These are phyloP conservation scores for Pseudopodoces humilis DNA, from an alignment of 2,113 vertebrate species.

Conservation along the genomic window DNA sequence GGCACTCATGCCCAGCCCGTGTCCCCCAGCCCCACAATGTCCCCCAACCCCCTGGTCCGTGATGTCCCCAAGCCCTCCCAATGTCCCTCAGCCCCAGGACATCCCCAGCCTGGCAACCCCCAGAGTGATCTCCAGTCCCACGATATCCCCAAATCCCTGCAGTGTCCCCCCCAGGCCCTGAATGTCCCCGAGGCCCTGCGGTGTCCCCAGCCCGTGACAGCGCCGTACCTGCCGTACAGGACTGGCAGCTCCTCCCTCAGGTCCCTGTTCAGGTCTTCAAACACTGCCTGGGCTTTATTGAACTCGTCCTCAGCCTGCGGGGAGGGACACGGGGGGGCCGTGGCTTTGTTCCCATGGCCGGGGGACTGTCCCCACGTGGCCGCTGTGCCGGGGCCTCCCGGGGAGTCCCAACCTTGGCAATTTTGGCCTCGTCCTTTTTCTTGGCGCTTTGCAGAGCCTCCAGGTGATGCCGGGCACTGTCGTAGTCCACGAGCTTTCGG, in stretches of 20 bases:
- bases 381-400: rapidly evolving
- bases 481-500: constrained; percentile 92
- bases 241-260: constrained; percentile 87
- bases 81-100: not conserved
- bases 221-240: constrained; percentile 82
- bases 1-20: not conserved
- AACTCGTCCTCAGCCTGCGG: constrained; percentile 89
- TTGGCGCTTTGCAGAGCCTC: constrained; percentile 87
- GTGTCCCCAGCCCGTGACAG: not conserved
- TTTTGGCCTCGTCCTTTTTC: constrained; percentile 91
- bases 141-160: not conserved
- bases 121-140: not conserved
- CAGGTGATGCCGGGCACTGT: constrained; percentile 88
- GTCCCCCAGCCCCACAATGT: not conserved
- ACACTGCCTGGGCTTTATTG: constrained; percentile 79
- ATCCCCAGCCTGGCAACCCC: too few species aligned
- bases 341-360: not conserved
- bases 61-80: not conserved
- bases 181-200: rapidly evolving
- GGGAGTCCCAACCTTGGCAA: constrained; percentile 77
- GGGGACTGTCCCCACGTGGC: not conserved
- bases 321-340: not conserved
- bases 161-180: not conserved
- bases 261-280: constrained; percentile 88
- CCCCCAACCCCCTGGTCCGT: not conserved